A percentile compares a stretch with the other conserved stretches of the same genome.
Evolutionary conservation across 2,888 invertebrate species (phyloP).

Genomic region (Trachelus tabidus): DNA sequence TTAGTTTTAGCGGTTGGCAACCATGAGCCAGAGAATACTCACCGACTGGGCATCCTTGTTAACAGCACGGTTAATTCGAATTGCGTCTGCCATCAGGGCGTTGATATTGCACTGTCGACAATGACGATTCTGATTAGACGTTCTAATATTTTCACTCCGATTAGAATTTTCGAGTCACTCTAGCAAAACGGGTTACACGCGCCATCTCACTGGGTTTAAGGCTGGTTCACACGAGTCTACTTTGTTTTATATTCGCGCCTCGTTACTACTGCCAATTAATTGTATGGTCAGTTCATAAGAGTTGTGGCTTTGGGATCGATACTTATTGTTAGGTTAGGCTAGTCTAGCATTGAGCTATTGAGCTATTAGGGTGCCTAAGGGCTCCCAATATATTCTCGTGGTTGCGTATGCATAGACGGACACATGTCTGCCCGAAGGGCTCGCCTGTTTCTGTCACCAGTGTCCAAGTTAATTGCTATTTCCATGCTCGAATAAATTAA

Average conservation of each 20-base stretch:
- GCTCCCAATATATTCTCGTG: slow-evolving; percentile 26
- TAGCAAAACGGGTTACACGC: background rate
- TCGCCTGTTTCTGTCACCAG: slow-evolving; percentile 63
- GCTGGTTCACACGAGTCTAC: background rate
- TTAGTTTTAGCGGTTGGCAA: slow-evolving; percentile 6
- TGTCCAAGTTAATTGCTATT: slow-evolving; percentile 64
- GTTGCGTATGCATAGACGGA: slow-evolving; percentile 38
- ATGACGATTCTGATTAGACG: slow-evolving; percentile 15
- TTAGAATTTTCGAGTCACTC: slow-evolving; percentile 11
- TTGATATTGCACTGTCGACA: background rate
- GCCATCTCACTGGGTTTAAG: background rate
- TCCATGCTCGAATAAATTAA: slow-evolving; percentile 65
- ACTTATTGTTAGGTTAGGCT: background rate
- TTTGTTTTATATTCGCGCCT: background rate
- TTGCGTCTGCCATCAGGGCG: background rate
- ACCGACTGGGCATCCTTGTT: slow-evolving; percentile 38
- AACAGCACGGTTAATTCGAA: slow-evolving; percentile 58
- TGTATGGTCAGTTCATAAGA: background rate
- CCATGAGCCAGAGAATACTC: background rate
- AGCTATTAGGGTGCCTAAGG: slow-evolving; percentile 19
- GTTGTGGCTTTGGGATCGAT: background rate
- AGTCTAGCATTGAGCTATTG: background rate
- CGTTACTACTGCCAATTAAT: background rate
- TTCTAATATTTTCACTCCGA: slow-evolving; percentile 4
- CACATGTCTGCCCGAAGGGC: slow-evolving; percentile 53